Evolutionary conservation across 2,888 invertebrate species (phyloP), one percentile per base, ranked within the genome.

Genomic region (Leptinotarsa tumamoca): DNA sequence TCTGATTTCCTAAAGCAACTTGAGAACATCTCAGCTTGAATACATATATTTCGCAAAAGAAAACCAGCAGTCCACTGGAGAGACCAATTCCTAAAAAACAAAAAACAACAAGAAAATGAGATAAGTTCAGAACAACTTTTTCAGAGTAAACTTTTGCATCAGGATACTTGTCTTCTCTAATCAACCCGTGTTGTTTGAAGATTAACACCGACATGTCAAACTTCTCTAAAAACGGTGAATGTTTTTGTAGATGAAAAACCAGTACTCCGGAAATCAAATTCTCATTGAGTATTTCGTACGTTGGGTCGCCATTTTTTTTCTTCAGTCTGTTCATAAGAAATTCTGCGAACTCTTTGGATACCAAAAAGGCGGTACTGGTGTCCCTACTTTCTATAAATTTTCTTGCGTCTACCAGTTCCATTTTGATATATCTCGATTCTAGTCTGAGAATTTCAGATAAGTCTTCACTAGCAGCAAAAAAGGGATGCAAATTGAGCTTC

Each of bases 271-370:
- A 73, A 61, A 73, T 10, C 61, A 73, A 51, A 66, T 68, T 50
- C 68, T 71, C 68, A 5, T 76, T 33, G n/a, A 76, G 15, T 14
- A 73, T 68, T 50, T 71, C 58, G n/a, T 73, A 76, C 7, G 71
- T 63, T 5, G 73, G n/a, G 18, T 73, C 56, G 17, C 76, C 73
- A 15, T 68, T 43, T 13, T 15, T 43, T 49, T 63, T 70, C 23
- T 68, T 56, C 4, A 68, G 71, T 23, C 21, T 43, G 14, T 70
- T 68, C 56, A 73, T 73, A 23, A 58, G 51, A 68, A 70, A 67
- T 15, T 68, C 54, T 2, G 68, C 76, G 7, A 73, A 21, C 58
- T 73, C 58, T 63, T 52, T 67, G 15, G 71, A 23, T 15, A 63
- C 63, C 5, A 76, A 18, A 33, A 61, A 68, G 54, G 68, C 73